Percentiles rank a stretch among this genome's conserved stretches.
Evolutionary conservation across 2,113 vertebrate species (phyloP).

Genomic region (Pongo abelii): DNA sequence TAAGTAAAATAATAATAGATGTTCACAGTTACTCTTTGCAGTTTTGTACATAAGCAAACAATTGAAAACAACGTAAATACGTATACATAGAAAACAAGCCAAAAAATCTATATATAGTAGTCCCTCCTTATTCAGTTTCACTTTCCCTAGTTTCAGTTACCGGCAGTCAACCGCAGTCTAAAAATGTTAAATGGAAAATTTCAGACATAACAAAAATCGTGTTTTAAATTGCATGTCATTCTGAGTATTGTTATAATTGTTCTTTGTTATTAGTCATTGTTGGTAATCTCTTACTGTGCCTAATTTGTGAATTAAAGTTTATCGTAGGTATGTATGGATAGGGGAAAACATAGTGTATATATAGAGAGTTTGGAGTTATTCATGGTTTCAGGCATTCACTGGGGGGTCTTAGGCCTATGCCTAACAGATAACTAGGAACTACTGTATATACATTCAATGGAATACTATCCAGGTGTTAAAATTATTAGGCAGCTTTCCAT

Average conservation of each 20-base stretch:
- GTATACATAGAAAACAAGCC: background rate
- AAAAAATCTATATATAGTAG: background rate
- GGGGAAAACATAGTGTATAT: background rate
- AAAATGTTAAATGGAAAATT: background rate
- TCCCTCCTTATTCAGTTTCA: background rate
- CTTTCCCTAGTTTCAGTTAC: background rate
- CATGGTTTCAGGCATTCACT: background rate
- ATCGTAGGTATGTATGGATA: background rate
- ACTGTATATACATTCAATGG: background rate
- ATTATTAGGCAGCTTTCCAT: constrained; percentile 30
- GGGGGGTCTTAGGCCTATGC: background rate
- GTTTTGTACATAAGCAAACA: background rate
- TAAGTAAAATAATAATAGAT: background rate
- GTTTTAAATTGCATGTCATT: background rate
- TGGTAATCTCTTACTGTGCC: background rate
- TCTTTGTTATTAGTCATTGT: background rate
- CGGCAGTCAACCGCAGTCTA: background rate
- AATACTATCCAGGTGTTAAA: background rate
- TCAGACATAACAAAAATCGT: background rate
- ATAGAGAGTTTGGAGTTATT: background rate
- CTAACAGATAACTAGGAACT: background rate
- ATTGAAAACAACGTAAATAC: background rate
- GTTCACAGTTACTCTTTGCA: background rate
- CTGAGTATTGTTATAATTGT: background rate
- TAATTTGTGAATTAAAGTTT: background rate